Percentiles rank a stretch among this genome's conserved stretches.
Evolutionary conservation across 2,797 vertebrate species (phyloP).

Genomic region (Heliangelus exortis): DNA sequence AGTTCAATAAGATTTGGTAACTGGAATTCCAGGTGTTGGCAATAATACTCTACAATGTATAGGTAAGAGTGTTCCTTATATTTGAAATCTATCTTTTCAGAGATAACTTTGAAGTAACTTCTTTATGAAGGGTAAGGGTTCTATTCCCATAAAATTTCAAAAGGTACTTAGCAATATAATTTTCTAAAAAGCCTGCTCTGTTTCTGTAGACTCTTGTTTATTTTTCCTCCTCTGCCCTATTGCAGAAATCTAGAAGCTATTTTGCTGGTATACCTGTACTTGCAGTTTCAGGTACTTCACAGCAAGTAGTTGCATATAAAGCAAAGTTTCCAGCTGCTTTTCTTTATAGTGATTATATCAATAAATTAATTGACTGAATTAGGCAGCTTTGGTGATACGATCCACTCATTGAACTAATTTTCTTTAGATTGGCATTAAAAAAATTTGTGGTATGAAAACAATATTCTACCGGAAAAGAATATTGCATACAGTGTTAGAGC

Average conservation of each 20-base stretch:
- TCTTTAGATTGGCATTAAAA: not conserved
- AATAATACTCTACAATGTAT: not conserved
- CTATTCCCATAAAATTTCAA: not conserved
- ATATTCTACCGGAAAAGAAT: rapidly evolving
- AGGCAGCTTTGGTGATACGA: not conserved
- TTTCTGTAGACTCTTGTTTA: not conserved
- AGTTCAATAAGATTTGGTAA: not conserved
- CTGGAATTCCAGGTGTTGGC: not conserved
- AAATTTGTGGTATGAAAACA: not conserved
- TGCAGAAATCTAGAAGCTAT: not conserved
- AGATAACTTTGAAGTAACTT: not conserved
- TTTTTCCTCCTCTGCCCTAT: not conserved
- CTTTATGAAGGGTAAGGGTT: not conserved
- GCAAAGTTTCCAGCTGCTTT: not conserved
- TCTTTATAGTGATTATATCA: not conserved
- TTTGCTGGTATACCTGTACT: not conserved
- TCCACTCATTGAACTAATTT: not conserved
- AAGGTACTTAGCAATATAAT: not conserved
- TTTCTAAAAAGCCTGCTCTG: not conserved
- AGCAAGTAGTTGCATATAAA: not conserved
- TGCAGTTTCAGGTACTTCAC: not conserved
- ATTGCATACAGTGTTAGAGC: rapidly evolving
- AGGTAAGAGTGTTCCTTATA: not conserved
- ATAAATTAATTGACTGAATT: not conserved
- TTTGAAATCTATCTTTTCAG: not conserved